Conservation (phyloP, 2,113 vertebrate genomes). For the Actenoides hombroni region DNA sequence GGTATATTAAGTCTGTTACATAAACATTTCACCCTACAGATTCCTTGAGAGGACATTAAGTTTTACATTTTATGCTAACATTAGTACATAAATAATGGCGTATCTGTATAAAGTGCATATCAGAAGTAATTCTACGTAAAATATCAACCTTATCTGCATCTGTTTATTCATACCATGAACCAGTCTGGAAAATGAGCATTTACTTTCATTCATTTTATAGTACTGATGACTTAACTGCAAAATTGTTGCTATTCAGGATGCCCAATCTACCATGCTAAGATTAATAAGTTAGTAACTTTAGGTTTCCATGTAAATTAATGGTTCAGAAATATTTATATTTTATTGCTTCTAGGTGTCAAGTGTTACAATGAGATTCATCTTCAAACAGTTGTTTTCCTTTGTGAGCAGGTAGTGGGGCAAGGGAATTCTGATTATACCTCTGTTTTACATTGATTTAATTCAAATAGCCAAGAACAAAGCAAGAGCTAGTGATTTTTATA, state of each 20-base stretch:
- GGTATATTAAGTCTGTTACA: not conserved
- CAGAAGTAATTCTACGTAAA: not conserved
- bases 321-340: not conserved
- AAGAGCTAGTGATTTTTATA: not conserved
- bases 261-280: not conserved
- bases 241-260: not conserved
- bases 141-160: not conserved
- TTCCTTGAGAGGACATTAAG: not conserved
- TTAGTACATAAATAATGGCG: no score
- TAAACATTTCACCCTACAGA: not conserved
- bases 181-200: not conserved
- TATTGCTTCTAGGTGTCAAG: not conserved
- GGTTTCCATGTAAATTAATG: not conserved
- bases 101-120: not conserved
- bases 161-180: not conserved
- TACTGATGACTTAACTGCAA: not conserved
- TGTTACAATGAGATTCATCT: not conserved
- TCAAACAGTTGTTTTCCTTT: not conserved
- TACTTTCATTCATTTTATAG: not conserved
- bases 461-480: not conserved
- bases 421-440: not conserved
- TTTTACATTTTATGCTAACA: not conserved
- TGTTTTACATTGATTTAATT: not conserved
- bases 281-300: not conserved
- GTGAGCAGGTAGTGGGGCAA: not conserved